phyloP scores from a whole-genome alignment of 2,888 invertebrate genomes.

The Melinopterus prodromus region DNA sequence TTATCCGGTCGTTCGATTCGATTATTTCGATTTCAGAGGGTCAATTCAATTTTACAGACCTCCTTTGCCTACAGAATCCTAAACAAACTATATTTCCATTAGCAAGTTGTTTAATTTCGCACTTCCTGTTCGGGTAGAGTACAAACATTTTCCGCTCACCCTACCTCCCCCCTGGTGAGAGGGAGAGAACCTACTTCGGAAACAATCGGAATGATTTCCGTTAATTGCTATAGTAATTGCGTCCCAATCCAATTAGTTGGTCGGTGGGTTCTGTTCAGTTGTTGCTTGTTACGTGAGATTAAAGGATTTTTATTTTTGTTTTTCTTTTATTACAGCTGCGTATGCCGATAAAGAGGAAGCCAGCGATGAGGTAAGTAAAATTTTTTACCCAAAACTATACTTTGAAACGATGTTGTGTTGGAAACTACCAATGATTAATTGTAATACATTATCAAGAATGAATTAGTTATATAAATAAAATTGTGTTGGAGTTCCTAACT shows the following conservation, averaged over 20 bases:
- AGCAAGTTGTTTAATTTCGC: not conserved
- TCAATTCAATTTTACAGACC: not conserved
- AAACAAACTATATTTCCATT: conserved; percentile 4
- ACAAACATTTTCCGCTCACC: not conserved
- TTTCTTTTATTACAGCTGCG: conserved; percentile 40
- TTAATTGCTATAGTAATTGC: not conserved
- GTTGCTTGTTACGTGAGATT: not conserved
- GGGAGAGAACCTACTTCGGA: not conserved
- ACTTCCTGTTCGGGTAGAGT: not conserved
- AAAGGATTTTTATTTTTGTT: not conserved
- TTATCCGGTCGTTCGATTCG: not conserved
- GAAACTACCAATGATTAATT: not conserved
- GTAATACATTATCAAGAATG: no score
- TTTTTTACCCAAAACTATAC: not conserved
- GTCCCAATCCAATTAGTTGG: not conserved
- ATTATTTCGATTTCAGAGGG: not conserved
- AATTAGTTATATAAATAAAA: no score
- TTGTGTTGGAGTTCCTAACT: no score
- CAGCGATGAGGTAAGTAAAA: conserved; percentile 43
- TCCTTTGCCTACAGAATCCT: not conserved
- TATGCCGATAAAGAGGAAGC: conserved; percentile 44
- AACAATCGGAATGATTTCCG: not conserved
- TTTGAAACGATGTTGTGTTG: not conserved
- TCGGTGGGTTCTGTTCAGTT: not conserved
- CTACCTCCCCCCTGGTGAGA: not conserved